Percentiles rank a stretch among this genome's conserved stretches.
Evolutionary conservation across 2,888 invertebrate genomes (phyloP).

Genomic region (Tenthredo mesomela): DNA sequence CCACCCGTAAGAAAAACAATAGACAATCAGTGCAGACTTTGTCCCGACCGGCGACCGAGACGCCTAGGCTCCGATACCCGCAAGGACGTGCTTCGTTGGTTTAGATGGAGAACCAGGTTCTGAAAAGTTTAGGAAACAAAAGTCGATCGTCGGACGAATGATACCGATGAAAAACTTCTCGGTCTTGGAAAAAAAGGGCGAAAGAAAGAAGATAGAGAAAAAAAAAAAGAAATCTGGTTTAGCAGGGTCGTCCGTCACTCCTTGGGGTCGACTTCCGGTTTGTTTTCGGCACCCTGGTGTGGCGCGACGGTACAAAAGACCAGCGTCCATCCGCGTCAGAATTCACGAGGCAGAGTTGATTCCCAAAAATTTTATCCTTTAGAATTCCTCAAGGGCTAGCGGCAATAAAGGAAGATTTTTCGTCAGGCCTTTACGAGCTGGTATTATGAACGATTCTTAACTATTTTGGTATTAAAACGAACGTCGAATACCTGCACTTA

Average conservation of each 20-base stretch:
- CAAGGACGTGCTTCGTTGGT: slow-evolving; percentile 16
- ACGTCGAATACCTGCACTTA: not conserved
- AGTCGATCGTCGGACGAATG: slow-evolving; percentile 33
- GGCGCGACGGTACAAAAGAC: slow-evolving; percentile 2
- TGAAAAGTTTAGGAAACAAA: slow-evolving; percentile 32
- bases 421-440: not conserved
- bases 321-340: not conserved
- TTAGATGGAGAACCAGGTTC: not conserved
- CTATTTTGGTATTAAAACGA: not conserved
- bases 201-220: not conserved
- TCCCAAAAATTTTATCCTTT: not conserved
- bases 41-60: not conserved
- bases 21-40: slow-evolving; percentile 15
- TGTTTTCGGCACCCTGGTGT: slow-evolving; percentile 27
- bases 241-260: slow-evolving; percentile 31
- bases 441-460: not conserved
- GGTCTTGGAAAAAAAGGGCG: not conserved
- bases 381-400: not conserved
- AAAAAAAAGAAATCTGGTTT: slow-evolving; percentile 14
- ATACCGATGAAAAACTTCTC: slow-evolving; percentile 39
- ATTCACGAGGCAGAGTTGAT: not conserved
- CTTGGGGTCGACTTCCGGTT: slow-evolving; percentile 38
- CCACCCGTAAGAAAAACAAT: slow-evolving; percentile 18
- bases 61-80: not conserved
- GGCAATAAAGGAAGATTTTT: not conserved